Evolutionary conservation across 2,888 invertebrate species (phyloP), one percentile per base, ranked within the genome.

Genomic region (Mechanitis mazaeus): DNA sequence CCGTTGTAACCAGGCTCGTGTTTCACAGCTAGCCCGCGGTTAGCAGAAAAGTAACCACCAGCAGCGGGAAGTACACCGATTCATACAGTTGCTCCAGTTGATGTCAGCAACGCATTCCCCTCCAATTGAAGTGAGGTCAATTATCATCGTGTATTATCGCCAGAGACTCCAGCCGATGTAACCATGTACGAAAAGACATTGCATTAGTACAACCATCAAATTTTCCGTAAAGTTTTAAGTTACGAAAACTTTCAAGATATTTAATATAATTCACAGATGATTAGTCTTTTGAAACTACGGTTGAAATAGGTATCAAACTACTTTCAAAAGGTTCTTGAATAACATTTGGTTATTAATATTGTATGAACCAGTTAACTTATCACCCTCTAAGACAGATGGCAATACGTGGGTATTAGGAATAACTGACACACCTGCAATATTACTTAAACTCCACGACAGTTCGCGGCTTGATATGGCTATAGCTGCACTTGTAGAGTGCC

Each of bases 11-110:
- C 61, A 61, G 11, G 59, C 57, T 61, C 20, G 57, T 46, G 3
- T 61, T 61, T 1, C 7, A 7, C 38, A 38, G 38, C 4, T 7
- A 64, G 45, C 9, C 61, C 61, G 28, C 64, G 47, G 31, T 55
- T 45, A 4, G 59, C 58, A 28, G 64, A 61, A 33, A 61, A 61
- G 55, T 50, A 59, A 4, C 59, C 59, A 2, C 20, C 20, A 20
- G 20, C 20, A 20, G 20, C 20, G 20, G 20, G 20, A 20, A 20
- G 20, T 28, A 3, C 61, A 57, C 28, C 31, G 38, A 20, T 59
- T 56, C 35, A 61, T 64, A 59, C 64, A 64, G 33, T 64, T 55
- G 28, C 42, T 61, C 61, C 59, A 64, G 3, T 54, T 54, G 33
- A 56, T 42, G 33, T 64, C 59, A 64, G 57, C 20, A 61, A 55